These are phyloP conservation scores for Mesocricetus auratus DNA, from an alignment of 2,113 vertebrate genomes.

Conservation along the genomic window DNA sequence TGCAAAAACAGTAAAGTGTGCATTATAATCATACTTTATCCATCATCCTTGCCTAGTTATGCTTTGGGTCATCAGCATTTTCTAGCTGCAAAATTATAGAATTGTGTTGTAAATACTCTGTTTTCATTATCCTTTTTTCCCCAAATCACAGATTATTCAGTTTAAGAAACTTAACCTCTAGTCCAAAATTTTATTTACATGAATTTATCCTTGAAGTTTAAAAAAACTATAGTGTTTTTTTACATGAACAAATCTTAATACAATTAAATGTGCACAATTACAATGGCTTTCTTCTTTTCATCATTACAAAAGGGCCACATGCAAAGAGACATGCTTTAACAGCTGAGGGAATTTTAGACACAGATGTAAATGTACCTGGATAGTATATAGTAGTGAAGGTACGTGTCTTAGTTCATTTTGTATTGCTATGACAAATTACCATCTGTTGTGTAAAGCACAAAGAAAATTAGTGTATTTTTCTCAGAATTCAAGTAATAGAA, in stretches of 20 bases:
- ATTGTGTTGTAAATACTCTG: not conserved
- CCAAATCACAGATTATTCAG: slow-evolving; percentile 28
- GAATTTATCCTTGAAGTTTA: not conserved
- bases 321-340: not conserved
- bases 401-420: not conserved
- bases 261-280: not conserved
- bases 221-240: not conserved
- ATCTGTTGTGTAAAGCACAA: not conserved
- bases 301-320: not conserved
- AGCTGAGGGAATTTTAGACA: not conserved
- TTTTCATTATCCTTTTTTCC: not conserved
- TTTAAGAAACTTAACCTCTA: not conserved
- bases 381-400: not conserved
- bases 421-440: not conserved
- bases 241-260: not conserved
- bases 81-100: not conserved
- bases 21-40: not conserved
- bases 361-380: not conserved
- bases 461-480: not conserved
- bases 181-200: not conserved
- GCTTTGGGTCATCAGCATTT: not conserved
- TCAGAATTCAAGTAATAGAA: not conserved
- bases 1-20: not conserved
- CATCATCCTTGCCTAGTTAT: not conserved
- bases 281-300: not conserved